Evolutionary conservation across 1,140 invertebrate species (phyloP).

Genomic region (Drosophila funebris): DNA sequence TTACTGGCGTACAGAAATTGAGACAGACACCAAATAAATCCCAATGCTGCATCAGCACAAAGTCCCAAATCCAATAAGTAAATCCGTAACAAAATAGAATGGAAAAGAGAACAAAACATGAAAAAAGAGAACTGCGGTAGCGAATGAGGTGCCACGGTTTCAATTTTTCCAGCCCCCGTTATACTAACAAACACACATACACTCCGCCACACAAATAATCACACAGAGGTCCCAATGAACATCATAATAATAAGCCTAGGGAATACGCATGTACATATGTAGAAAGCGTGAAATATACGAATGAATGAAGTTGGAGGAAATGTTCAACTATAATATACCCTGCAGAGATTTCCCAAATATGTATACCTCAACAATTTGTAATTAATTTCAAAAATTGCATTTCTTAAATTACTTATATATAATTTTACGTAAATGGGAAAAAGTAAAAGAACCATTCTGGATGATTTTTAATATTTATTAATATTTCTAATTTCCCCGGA

Average conservation of each 20-base stretch:
- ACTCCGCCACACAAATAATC: background rate
- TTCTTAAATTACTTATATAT: too few relatives aligned
- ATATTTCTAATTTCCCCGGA: too few relatives aligned
- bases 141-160: conserved; percentile 33
- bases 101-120: conserved; percentile 9
- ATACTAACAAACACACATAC: conserved; percentile 1
- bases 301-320: background rate
- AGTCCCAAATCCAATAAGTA: conserved; percentile 79
- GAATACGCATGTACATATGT: conserved; percentile 32
- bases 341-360: background rate
- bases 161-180: conserved; percentile 25
- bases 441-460: too few relatives aligned
- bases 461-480: too few relatives aligned
- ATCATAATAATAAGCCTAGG: conserved; percentile 68
- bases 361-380: background rate
- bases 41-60: conserved; percentile 70
- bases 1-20: conserved; percentile 31
- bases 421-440: too few relatives aligned
- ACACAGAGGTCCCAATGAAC: conserved; percentile 40
- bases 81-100: conserved; percentile 43
- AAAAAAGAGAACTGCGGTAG: conserved; percentile 9
- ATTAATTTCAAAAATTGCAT: too few relatives aligned
- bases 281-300: conserved; percentile 45
- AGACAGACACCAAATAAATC: conserved; percentile 49
- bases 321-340: background rate